Percentiles rank a stretch among this genome's conserved stretches.
Evolutionary conservation across 1,140 invertebrate species (phyloP).

Genomic region (Conus ventricosus): DNA sequence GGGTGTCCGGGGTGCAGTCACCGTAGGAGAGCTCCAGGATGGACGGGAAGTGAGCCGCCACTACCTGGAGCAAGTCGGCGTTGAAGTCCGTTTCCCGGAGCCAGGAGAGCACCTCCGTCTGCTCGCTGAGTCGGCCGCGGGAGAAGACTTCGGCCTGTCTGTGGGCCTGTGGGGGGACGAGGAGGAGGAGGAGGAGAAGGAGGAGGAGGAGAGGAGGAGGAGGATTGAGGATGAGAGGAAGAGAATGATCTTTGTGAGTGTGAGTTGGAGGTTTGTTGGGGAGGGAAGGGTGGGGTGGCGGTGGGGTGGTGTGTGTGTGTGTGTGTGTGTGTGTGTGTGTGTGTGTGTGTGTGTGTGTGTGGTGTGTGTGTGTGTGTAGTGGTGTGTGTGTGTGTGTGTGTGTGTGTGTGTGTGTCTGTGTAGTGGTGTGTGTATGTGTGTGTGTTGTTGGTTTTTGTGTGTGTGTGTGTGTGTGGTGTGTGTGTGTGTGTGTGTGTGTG

Average conservation of each 20-base stretch:
- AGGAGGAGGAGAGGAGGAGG: not conserved
- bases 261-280: too few relatives aligned
- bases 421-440: not conserved
- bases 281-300: too few relatives aligned
- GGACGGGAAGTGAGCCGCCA: constrained; percentile 39
- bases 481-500: too few relatives aligned
- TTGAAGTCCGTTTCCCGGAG: constrained; percentile 43
- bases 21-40: constrained; percentile 47
- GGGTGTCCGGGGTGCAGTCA: constrained; percentile 38
- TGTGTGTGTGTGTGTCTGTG: not conserved
- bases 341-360: not conserved
- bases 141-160: constrained; percentile 20
- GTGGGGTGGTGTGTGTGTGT: too few relatives aligned
- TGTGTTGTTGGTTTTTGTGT: not conserved
- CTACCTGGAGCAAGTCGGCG: constrained; percentile 21
- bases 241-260: too few relatives aligned
- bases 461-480: too few relatives aligned
- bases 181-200: not conserved
- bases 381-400: not conserved
- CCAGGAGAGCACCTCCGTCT: constrained; percentile 10
- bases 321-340: not conserved
- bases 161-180: not conserved
- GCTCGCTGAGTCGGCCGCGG: constrained; percentile 31
- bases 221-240: too few relatives aligned
- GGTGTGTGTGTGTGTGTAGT: too few relatives aligned